Percentiles rank a stretch among this genome's conserved stretches.
Evolutionary conservation across 1,140 invertebrate species (phyloP).

Genomic region (Aphelenchoides besseyi): DNA sequence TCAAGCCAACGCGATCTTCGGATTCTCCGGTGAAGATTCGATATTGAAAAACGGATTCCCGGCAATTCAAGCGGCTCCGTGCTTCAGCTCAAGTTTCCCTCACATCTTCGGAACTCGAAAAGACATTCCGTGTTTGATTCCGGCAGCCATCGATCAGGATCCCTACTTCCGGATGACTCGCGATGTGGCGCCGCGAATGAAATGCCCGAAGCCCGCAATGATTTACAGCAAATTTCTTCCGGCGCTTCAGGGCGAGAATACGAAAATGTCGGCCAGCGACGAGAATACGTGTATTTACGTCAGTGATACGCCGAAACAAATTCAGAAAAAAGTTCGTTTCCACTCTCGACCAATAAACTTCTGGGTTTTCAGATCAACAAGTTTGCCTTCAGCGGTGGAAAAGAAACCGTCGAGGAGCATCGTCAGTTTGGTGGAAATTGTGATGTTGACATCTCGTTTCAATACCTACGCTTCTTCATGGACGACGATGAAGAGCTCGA

Average conservation of each 20-base stretch:
- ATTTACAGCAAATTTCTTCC: conserved; percentile 92
- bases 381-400: conserved; percentile 96
- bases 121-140: conserved; percentile 86
- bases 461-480: conserved; percentile 90
- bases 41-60: conserved; percentile 97
- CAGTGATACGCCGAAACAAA: conserved; percentile 89
- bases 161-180: conserved; percentile 98
- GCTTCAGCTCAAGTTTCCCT: conserved; percentile 85
- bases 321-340: conserved; percentile 80
- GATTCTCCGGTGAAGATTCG: conserved; percentile 86
- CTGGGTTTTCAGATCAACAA: conserved; percentile 77
- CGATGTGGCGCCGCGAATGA: conserved; percentile 86
- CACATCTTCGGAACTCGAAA: conserved; percentile 79
- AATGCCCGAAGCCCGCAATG: conserved; percentile 84
- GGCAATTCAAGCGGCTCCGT: conserved; percentile 89
- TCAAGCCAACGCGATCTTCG: conserved; percentile 87
- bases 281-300: conserved; percentile 88
- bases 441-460: conserved; percentile 89
- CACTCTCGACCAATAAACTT: conserved; percentile 14
- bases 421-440: conserved; percentile 83
- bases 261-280: conserved; percentile 97
- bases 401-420: conserved; percentile 87
- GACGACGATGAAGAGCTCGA: conserved; percentile 86
- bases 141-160: conserved; percentile 99
- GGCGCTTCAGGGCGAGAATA: conserved; percentile 82